A percentile compares a stretch with the other conserved stretches of the same genome.
phyloP scores from a whole-genome alignment of 2,797 vertebrate species.

The Coluber constrictor region DNA sequence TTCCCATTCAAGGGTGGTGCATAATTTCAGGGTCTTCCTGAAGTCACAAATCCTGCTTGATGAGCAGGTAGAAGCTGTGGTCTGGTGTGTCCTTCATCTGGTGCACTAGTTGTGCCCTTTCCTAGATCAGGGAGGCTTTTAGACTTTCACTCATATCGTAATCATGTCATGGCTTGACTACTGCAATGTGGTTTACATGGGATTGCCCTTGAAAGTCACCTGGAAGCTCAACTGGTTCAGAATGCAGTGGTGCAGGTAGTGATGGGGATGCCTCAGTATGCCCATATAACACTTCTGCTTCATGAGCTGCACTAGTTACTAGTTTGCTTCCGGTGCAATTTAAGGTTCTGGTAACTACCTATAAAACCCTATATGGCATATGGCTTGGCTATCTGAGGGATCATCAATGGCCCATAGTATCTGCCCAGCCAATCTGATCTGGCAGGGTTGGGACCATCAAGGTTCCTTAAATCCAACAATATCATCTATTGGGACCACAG shows the following conservation, averaged over 20 bases:
- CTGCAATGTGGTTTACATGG: background rate
- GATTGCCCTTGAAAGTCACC: background rate
- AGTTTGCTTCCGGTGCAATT: background rate
- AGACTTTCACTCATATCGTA: background rate
- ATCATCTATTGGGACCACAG: background rate
- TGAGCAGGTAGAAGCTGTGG: background rate
- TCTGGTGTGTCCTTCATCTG: background rate
- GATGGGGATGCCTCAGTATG: background rate
- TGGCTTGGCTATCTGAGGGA: background rate
- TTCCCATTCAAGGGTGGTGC: background rate
- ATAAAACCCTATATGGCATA: background rate
- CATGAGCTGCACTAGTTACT: background rate
- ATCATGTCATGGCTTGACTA: background rate
- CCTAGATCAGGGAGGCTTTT: background rate
- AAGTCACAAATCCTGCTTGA: background rate
- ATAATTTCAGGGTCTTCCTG: background rate
- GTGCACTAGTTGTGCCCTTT: background rate
- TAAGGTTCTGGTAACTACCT: background rate
- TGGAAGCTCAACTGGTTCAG: background rate
- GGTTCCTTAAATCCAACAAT: background rate
- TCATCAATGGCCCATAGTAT: background rate
- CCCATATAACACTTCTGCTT: background rate
- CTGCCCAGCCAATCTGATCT: background rate
- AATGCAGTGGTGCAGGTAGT: background rate
- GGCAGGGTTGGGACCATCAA: background rate